Conservation (phyloP, 2,888 invertebrate species). For the Leuctra nigra region DNA sequence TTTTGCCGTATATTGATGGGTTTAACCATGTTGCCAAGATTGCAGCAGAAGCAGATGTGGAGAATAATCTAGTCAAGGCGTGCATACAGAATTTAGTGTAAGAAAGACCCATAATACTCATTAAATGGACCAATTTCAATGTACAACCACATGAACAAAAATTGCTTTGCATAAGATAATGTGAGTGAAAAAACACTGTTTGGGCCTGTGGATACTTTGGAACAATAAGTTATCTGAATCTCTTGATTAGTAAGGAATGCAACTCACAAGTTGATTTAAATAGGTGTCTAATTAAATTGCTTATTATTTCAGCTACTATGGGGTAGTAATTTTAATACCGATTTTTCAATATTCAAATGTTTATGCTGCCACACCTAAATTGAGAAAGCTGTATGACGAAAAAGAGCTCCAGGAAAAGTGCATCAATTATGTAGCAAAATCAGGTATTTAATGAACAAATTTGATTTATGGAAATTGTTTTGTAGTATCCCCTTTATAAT, state of each 20-base stretch:
- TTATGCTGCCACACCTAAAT: constrained; percentile 69
- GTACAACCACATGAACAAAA: no score
- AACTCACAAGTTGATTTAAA: no score
- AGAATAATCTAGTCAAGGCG: constrained; percentile 88
- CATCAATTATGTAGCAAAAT: constrained; percentile 60
- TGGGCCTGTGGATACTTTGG: no score
- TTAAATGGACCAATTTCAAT: no score
- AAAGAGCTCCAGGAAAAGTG: constrained; percentile 62
- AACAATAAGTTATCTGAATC: no score
- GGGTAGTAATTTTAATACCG: constrained; percentile 67
- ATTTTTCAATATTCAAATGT: constrained; percentile 82
- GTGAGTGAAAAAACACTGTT: no score
- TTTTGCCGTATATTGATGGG: constrained; percentile 84
- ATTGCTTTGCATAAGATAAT: no score
- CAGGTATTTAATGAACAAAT: constrained; percentile 45
- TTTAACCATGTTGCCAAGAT: constrained; percentile 88
- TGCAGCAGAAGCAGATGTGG: constrained; percentile 84
- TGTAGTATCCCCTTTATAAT: not conserved
- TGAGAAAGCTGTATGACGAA: constrained; percentile 62
- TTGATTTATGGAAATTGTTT: constrained; percentile 1
- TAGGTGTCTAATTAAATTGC: no score
- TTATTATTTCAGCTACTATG: constrained; percentile 49
- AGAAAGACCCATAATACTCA: no score
- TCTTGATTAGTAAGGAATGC: no score
- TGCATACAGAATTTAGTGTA: constrained; percentile 89